Base-by-base conservation (phyloP, 2,888 invertebrate genomes). In the Acleris sparsana region DNA sequence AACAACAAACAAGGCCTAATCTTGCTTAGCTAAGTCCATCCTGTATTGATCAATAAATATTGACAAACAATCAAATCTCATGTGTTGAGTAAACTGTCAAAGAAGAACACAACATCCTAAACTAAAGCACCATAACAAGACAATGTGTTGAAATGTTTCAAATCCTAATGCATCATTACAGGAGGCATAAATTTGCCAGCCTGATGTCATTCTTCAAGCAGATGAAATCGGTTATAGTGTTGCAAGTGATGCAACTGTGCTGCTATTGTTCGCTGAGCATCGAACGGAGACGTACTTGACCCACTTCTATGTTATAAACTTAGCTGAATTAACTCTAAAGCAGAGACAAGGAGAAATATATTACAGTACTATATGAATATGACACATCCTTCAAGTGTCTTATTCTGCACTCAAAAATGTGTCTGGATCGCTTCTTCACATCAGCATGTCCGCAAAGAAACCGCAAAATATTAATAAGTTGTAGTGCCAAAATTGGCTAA, bases 211-310 rank as follows among this genome's bases (percentile, higher is more conserved):
- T 49, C 56, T 22, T 16, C n/a, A 17, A 61, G 57, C 57, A 67
- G 67, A 58, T 53, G 65, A 61, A 66, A 57, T 61, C 56, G 46
- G 65, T 52, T 49, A 25, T 43, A 33, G 56, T 44, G 44, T 44
- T 44, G 61, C 53, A 61, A 61, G 52, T 70, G 68, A 65, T 63
- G 68, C 62, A 70, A 68, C 61, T 62, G 57, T 60, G 62, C 55
- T 56, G 18, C 63, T 53, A 70, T 70, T 70, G 70, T 70, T 60
- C 65, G 65, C 48, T 63, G 64, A 67, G 63, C 69, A 69, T 67
- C 67, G 58, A 53, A 61, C 63, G 44, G 16, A 59, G 63, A 53
- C 63, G 70, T 70, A 67, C 70, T 70, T 70, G 70, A 70, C 70
- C 69, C 43, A 70, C 59, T 69, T 59, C 18, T 55, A 51, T 62